Conservation (phyloP, 1,140 invertebrate species). For the Apis cerana region DNA sequence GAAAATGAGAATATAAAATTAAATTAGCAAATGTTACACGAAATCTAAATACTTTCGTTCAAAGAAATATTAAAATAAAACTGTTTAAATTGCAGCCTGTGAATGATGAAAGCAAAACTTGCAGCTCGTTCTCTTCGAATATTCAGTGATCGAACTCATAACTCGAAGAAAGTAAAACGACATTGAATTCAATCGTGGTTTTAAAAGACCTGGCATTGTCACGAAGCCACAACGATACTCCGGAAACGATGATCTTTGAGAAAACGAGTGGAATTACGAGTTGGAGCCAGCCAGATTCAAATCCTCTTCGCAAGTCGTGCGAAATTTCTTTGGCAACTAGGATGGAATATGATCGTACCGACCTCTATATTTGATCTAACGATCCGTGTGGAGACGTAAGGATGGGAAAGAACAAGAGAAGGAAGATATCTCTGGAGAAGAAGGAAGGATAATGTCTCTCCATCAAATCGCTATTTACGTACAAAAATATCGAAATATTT, state of each 20-base stretch:
- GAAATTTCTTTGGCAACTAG: constrained; percentile 39
- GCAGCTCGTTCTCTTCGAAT: too few relatives aligned
- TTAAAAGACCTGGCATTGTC: neutral
- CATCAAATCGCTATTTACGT: constrained; percentile 29
- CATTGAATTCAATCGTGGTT: neutral
- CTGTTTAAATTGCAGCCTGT: too few relatives aligned
- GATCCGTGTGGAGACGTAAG: neutral
- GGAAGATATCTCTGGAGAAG: neutral
- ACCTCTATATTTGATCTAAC: constrained; percentile 12
- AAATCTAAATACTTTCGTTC: too few relatives aligned
- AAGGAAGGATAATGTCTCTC: constrained; percentile 6
- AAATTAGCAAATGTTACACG: too few relatives aligned
- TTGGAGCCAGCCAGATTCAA: neutral
- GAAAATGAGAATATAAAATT: too few relatives aligned
- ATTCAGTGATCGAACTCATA: too few relatives aligned
- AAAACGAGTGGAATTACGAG: neutral
- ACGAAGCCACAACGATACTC: neutral
- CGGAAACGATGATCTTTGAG: constrained; percentile 23
- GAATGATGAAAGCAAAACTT: too few relatives aligned
- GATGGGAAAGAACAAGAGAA: neutral
- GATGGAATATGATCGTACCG: neutral
- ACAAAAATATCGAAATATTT: too few relatives aligned
- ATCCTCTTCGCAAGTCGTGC: constrained; percentile 31
- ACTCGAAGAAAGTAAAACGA: neutral
- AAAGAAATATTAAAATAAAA: too few relatives aligned